A percentile compares a stretch with the other conserved stretches of the same genome.
These are phyloP conservation scores for Agrilus cyanescens DNA, from an alignment of 2,888 invertebrate species.

Conservation along the genomic window DNA sequence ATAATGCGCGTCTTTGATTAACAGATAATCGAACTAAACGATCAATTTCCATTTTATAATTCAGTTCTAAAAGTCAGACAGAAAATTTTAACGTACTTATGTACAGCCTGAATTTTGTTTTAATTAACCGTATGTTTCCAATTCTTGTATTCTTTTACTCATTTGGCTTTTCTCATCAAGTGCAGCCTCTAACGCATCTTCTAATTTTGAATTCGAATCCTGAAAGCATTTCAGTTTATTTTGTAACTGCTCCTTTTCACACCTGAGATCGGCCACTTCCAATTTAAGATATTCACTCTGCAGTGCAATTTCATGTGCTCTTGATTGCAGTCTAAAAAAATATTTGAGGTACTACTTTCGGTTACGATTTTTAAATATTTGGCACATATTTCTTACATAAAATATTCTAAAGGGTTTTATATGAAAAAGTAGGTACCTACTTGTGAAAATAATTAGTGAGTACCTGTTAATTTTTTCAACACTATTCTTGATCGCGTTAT, in stretches of 20 bases:
- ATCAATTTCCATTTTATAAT: slow-evolving; percentile 41
- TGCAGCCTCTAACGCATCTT: slow-evolving; percentile 42
- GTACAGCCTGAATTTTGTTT: too few species aligned
- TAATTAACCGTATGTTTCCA: slow-evolving; percentile 44
- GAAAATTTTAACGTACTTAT: too few species aligned
- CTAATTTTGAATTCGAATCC: slow-evolving; percentile 46
- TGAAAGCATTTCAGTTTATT: slow-evolving; percentile 37
- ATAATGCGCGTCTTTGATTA: slow-evolving; percentile 35
- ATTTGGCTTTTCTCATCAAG: slow-evolving; percentile 44
- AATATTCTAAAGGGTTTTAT: not conserved
- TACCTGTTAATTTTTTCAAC: slow-evolving; percentile 37
- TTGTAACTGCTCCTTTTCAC: slow-evolving; percentile 35
- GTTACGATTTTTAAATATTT: too few species aligned
- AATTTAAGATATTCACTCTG: slow-evolving; percentile 39
- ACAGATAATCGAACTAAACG: slow-evolving; percentile 35
- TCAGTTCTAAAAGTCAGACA: slow-evolving; percentile 33
- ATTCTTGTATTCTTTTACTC: slow-evolving; percentile 46
- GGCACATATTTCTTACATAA: too few species aligned
- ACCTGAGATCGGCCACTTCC: slow-evolving; percentile 35
- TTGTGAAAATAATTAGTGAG: not conserved
- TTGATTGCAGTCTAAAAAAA: slow-evolving; percentile 31
- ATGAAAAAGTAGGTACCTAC: not conserved
- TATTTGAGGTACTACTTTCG: too few species aligned
- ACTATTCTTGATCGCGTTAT: slow-evolving; percentile 51
- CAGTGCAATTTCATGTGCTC: slow-evolving; percentile 35